These are phyloP conservation scores for Hippoglossus hippoglossus DNA, from an alignment of 2,797 vertebrate genomes.

Conservation along the genomic window DNA sequence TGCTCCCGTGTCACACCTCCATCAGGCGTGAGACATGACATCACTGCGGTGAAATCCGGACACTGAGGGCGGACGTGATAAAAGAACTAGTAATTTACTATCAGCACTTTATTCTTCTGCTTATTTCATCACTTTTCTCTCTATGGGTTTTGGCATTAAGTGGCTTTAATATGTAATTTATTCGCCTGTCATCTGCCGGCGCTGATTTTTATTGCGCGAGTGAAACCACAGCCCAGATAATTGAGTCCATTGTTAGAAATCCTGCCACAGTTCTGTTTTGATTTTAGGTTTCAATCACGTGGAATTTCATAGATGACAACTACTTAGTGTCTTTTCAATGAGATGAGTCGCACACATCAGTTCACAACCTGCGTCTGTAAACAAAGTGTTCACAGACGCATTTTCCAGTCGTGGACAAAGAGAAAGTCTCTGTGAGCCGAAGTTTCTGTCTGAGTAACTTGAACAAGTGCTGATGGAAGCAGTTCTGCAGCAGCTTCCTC, in stretches of 20 bases:
- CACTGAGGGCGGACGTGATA: neutral
- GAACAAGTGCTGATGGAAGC: conserved; percentile 44
- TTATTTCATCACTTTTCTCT: conserved; percentile 48
- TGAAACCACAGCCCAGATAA: conserved; percentile 38
- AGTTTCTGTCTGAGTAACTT: neutral
- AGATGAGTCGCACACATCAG: conserved; percentile 4
- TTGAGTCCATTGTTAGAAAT: conserved; percentile 39
- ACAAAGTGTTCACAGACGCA: neutral
- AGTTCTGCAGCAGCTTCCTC: conserved; percentile 23
- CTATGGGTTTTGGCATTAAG: conserved; percentile 34
- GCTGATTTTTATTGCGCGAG: neutral
- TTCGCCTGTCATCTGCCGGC: no score
- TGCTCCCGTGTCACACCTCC: conserved; percentile 53
- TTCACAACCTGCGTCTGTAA: conserved; percentile 1
- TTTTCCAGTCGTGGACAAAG: conserved; percentile 9
- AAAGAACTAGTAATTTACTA: no score
- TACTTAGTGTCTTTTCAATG: neutral
- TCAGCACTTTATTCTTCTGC: conserved; percentile 46
- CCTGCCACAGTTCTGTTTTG: conserved; percentile 2
- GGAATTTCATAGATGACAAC: conserved; percentile 19
- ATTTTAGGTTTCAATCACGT: conserved; percentile 14
- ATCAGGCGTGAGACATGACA: no score
- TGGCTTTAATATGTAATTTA: neutral
- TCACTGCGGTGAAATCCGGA: conserved; percentile 37
- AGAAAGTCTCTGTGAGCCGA: neutral